Conservation (phyloP, 2,888 invertebrate genomes). For the Augochlorella aurata region DNA sequence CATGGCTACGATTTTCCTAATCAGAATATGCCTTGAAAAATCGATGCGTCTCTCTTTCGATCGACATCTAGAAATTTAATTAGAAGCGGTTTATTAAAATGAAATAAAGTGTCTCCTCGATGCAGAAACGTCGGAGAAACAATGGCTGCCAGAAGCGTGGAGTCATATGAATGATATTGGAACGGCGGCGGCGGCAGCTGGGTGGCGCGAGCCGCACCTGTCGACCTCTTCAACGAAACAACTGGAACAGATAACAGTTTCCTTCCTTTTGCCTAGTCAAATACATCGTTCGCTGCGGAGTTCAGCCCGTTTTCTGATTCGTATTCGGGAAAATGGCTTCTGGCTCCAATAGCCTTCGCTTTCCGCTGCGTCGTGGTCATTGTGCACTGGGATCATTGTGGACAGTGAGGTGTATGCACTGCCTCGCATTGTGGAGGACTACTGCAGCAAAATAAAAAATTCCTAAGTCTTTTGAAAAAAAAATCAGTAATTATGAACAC, state of each 20-base stretch:
- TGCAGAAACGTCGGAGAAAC: conserved; percentile 45
- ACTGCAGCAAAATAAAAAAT: too few relatives aligned
- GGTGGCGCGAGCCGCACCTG: conserved; percentile 79
- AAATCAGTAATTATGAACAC: too few relatives aligned
- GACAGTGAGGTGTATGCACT: too few relatives aligned
- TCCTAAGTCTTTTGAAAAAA: too few relatives aligned
- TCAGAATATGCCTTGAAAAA: too few relatives aligned
- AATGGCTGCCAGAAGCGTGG: conserved; percentile 64
- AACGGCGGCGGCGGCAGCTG: conserved; percentile 76
- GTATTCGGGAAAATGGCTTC: neutral
- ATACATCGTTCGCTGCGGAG: conserved; percentile 36
- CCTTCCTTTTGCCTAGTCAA: conserved; percentile 43
- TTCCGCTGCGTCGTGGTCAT: neutral
- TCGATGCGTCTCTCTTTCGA: neutral
- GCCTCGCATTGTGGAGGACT: too few relatives aligned
- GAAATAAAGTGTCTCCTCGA: conserved; percentile 14
- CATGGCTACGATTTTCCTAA: too few relatives aligned
- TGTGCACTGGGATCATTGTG: too few relatives aligned
- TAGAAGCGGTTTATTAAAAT: neutral
- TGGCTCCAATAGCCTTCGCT: neutral
- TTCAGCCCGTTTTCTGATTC: conserved; percentile 29
- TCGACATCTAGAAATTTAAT: neutral
- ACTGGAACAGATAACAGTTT: conserved; percentile 68
- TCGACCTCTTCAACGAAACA: conserved; percentile 77
- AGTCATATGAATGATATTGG: conserved; percentile 72